These are phyloP conservation scores for Rana temporaria DNA, from an alignment of 2,113 vertebrate species.

Conservation along the genomic window DNA sequence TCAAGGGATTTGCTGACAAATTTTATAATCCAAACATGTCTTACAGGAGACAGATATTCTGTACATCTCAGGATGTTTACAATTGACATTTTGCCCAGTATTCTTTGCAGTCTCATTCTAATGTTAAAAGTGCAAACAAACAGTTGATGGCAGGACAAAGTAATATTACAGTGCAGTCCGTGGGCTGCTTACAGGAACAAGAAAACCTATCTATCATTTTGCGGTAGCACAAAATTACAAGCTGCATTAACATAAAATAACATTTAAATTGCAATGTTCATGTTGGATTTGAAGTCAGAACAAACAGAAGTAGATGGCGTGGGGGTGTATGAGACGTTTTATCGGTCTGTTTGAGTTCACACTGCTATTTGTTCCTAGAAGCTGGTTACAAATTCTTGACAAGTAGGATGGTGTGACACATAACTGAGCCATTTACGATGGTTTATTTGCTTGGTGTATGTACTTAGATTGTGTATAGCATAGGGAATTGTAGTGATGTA, in stretches of 20 bases:
- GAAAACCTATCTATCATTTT: slow-evolving; percentile 46
- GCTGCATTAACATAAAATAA: slow-evolving; percentile 42
- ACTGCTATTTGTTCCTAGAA: slow-evolving; percentile 19
- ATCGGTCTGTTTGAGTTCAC: slow-evolving; percentile 12
- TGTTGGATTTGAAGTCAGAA: slow-evolving; percentile 43
- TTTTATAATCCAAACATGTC: too few relatives aligned
- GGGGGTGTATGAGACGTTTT: slow-evolving; percentile 32
- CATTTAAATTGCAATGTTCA: slow-evolving; percentile 47
- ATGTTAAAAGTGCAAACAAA: slow-evolving; percentile 3
- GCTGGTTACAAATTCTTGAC: slow-evolving; percentile 29
- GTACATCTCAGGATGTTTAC: too few relatives aligned
- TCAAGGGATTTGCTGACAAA: too few relatives aligned
- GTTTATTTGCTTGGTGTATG: background rate
- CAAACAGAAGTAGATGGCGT: slow-evolving; percentile 25
- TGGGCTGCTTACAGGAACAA: slow-evolving; percentile 42
- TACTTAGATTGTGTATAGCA: background rate
- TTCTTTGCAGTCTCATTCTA: background rate
- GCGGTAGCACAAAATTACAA: slow-evolving; percentile 52
- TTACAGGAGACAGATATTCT: too few relatives aligned
- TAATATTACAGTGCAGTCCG: background rate
- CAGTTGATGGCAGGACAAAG: slow-evolving; percentile 16
- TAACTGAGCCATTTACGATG: background rate
- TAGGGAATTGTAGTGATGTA: background rate
- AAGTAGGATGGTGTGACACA: background rate
- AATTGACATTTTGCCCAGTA: too few relatives aligned